Base-by-base conservation (phyloP, 2,797 vertebrate species). In the Phoeniculus purpureus region DNA sequence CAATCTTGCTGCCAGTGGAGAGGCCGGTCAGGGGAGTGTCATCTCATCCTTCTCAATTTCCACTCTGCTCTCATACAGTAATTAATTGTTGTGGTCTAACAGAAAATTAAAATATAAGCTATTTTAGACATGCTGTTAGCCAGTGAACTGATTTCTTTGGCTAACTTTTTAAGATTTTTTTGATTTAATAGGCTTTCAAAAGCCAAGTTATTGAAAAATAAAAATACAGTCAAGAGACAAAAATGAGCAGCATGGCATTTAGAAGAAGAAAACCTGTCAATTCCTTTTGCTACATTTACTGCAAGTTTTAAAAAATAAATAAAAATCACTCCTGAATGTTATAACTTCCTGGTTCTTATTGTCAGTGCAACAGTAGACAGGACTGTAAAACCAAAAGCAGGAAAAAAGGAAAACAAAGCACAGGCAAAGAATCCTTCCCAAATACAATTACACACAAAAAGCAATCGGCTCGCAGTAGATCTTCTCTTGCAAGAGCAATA, bases 51-150 rank as follows among this genome's bases (percentile, higher is more conserved):
- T 74, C 66, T 90, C 88, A 59, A 95, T 95, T 96, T 92, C 87
- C 81, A 87, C 76, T 40, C 55, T 61, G 8, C 80, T 75, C 59
- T 54, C 25, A 8, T n/a, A 40, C 81, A 79, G 78, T 89, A 96
- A 94, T 94, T 96, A 95, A 91, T 93, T 92, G 92, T 72, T 12
- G 47, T 48, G 54, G n/a, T 87, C 82, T 65, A 93, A 92, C 23
- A 90, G 66, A 93, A 94, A 92, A 95, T 94, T 78, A 87, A 92
- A 96, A 95, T 70, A 81, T 12, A 92, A 77, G 75, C 76, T 51
- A 23, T 82, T 72, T 94, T 48, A 26, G 25, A 64, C 29, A 64
- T 14, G 10, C 78, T 90, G 25, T 56, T 93, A 93, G 74, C 70
- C 65, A 89, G 27, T 14, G 21, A 76, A 52, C 10, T n/a, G 67